Evolutionary conservation across 2,888 invertebrate species (phyloP).

Genomic region (Drosophila conformis): DNA sequence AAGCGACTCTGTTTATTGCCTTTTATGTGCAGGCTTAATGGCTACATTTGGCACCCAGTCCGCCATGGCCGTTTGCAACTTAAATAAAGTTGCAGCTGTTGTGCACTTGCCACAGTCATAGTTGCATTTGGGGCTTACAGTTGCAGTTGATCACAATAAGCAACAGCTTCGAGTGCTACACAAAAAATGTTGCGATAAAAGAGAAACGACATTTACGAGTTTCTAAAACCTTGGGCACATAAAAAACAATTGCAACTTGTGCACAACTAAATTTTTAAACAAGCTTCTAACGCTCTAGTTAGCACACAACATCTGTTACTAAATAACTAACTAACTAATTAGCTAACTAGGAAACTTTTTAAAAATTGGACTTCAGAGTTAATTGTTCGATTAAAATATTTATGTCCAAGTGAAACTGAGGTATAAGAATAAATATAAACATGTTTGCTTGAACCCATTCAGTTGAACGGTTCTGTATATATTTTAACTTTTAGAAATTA

Average conservation of each 20-base stretch:
- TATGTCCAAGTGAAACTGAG: background rate
- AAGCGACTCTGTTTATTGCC: constrained; percentile 69
- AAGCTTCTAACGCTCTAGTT: background rate
- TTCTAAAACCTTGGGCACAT: background rate
- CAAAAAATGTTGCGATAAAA: constrained; percentile 34
- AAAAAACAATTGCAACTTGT: background rate
- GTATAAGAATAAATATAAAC: background rate
- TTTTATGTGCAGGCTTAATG: constrained; percentile 71
- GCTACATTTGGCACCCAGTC: constrained; percentile 56
- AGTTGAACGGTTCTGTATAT: background rate
- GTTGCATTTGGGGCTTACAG: constrained; percentile 7
- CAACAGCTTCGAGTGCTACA: constrained; percentile 34
- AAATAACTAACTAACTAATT: background rate
- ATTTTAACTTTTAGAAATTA: background rate
- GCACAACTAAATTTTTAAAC: background rate
- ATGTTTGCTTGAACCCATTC: background rate
- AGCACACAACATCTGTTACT: background rate
- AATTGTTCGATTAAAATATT: background rate
- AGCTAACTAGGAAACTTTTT: background rate
- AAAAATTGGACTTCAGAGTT: background rate
- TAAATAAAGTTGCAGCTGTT: constrained; percentile 29
- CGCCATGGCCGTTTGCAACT: constrained; percentile 30
- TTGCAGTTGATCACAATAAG: constrained; percentile 38
- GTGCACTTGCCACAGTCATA: constrained; percentile 7
- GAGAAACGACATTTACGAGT: constrained; percentile 5